Conservation (phyloP, 2,113 vertebrate species). For the Tragelaphus scriptus region DNA sequence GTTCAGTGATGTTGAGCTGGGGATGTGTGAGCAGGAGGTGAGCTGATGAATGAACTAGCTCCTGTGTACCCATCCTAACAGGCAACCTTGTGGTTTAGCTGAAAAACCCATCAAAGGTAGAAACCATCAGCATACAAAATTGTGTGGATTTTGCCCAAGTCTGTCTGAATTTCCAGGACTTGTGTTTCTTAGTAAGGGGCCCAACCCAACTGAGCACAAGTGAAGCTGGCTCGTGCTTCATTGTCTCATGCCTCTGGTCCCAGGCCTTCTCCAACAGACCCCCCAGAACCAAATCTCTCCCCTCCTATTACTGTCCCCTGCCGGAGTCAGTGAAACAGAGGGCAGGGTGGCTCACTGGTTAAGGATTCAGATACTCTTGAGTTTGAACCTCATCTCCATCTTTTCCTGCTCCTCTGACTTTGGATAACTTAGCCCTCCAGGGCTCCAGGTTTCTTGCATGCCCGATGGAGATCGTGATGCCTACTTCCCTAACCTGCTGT, state of each 20-base stretch:
- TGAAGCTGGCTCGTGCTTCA: background rate
- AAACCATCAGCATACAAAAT: background rate
- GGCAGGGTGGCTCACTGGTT: background rate
- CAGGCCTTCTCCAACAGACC: background rate
- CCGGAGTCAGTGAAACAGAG: background rate
- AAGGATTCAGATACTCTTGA: background rate
- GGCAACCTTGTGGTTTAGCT: background rate
- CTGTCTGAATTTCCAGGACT: background rate
- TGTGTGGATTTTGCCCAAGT: background rate
- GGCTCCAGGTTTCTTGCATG: background rate
- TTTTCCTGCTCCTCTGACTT: background rate
- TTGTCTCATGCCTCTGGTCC: background rate
- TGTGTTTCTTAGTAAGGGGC: background rate
- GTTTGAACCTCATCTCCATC: background rate
- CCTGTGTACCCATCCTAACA: background rate
- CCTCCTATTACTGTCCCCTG: background rate
- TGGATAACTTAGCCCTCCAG: background rate
- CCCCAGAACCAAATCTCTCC: background rate
- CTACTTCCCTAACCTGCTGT: background rate
- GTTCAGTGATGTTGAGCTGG: background rate
- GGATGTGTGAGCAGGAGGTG: background rate
- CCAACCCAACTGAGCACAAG: too few species aligned
- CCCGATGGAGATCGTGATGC: background rate
- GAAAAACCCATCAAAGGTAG: background rate
- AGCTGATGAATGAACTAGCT: background rate